Evolutionary conservation across 92 coral and sea anemone genomes (phyloP), one percentile per base, ranked within the genome.

Genomic region (Zoanthus sociatus): DNA sequence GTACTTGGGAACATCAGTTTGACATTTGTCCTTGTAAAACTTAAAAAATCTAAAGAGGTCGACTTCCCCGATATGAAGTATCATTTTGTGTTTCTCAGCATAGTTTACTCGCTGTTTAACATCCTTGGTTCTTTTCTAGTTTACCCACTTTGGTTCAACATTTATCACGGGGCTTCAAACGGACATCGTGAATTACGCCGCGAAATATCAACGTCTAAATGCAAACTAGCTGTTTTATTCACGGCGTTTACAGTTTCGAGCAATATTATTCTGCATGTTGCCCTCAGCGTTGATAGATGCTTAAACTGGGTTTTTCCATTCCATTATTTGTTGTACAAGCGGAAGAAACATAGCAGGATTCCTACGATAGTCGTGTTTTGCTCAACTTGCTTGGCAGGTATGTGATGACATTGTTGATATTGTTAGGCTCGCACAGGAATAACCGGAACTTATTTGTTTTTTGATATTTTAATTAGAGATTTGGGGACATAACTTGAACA

Each of bases 11-110:
- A 61, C 33, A 20, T 73, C 0, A 45, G 16, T 63, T 79, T 63
- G 73, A 61, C 71, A 11, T 79, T 79, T 45, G 84, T 79, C 11
- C 55, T 61, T 11, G 26, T 79, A 5, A 79, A 79, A 66, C 73
- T 79, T 54, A 79, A 79, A 33, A 68, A 79, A 47, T 63, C 84
- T 10, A 79, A 79, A 79, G 84, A 79, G 13, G 7, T 48, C 1
- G 84, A 79, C 73, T 79, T 79, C 45, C 84, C 84, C 26, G 84
- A 79, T 8, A 79, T 79, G 84, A 79, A 63, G 44, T 73, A 79
- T 60, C 84, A 79, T 11, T 79, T 61, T 69, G 44, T 47, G 55
- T 32, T 51, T 44, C 17, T 79, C 32, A n/a, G 46, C 1, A 79
- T 63, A 5, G 84, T 17, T 17, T 79, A 79, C 26, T 46, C 84